Conservation (phyloP, 2,113 vertebrate genomes). For the Hydrolagus affinis region DNA sequence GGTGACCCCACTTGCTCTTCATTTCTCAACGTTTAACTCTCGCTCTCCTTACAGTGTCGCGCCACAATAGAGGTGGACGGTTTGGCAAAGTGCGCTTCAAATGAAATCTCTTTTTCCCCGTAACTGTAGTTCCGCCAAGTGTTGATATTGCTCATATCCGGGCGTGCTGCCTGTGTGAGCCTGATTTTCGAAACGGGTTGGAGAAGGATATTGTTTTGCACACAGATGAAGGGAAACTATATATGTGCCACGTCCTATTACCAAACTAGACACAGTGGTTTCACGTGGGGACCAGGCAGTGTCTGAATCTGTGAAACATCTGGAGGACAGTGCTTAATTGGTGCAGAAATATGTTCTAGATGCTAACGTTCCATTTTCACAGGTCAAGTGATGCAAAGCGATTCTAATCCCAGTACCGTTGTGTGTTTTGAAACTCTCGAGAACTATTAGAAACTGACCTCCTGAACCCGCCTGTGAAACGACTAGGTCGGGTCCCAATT, state of each 20-base stretch:
- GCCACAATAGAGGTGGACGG: not conserved
- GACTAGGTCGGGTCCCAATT: too few relatives aligned
- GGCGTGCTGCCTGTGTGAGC: too few relatives aligned
- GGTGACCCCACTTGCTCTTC: constrained; percentile 34
- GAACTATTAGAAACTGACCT: too few relatives aligned
- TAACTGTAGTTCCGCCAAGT: not conserved
- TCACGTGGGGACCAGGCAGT: not conserved
- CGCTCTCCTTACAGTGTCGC: not conserved
- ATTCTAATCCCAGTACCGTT: not conserved
- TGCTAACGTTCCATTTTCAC: not conserved
- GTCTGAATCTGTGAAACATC: not conserved
- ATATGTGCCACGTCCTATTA: not conserved
- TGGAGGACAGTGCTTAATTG: not conserved
- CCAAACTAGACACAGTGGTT: not conserved
- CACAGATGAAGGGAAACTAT: not conserved
- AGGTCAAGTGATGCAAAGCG: not conserved
- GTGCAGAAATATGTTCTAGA: not conserved
- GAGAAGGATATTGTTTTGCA: too few relatives aligned
- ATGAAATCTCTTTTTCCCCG: not conserved
- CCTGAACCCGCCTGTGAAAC: too few relatives aligned
- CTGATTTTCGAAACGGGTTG: too few relatives aligned
- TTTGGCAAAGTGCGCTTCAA: not conserved
- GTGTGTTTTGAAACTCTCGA: not conserved
- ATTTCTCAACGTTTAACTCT: not conserved
- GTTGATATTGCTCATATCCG: not conserved